These are phyloP conservation scores for Halcyon smyrnensis DNA, from an alignment of 2,797 vertebrate species.

Conservation along the genomic window DNA sequence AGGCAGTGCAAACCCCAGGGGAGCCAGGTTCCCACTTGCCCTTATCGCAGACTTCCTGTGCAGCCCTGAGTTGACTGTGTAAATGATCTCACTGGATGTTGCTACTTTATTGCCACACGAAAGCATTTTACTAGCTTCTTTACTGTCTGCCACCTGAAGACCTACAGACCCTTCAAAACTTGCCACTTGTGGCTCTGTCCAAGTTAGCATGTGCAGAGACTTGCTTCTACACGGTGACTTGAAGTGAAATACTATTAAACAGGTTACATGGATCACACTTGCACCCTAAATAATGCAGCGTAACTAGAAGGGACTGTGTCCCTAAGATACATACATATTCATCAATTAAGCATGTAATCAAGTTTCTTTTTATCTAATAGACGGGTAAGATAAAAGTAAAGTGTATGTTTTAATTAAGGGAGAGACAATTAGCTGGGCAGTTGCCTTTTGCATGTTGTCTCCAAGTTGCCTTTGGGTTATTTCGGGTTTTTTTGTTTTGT, in stretches of 20 bases:
- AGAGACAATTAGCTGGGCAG: background rate
- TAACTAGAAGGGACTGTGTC: background rate
- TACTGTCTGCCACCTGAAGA: background rate
- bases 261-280: background rate
- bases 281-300: background rate
- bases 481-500: background rate
- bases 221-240: background rate
- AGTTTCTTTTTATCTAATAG: conserved; percentile 2
- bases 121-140: background rate
- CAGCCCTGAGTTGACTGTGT: fast-evolving
- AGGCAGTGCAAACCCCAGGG: background rate
- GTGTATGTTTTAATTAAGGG: background rate
- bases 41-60: background rate
- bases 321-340: background rate
- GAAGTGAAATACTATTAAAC: background rate
- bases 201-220: background rate
- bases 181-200: background rate
- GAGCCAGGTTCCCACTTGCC: background rate
- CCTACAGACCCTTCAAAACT: background rate
- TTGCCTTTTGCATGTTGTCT: background rate
- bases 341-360: background rate
- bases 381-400: conserved; percentile 1
- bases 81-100: background rate
- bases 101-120: background rate
- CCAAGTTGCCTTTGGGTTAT: background rate